Evolutionary conservation across 2,797 vertebrate species (phyloP), one percentile per base, ranked within the genome.

Genomic region (Lagocephalus sceleratus): DNA sequence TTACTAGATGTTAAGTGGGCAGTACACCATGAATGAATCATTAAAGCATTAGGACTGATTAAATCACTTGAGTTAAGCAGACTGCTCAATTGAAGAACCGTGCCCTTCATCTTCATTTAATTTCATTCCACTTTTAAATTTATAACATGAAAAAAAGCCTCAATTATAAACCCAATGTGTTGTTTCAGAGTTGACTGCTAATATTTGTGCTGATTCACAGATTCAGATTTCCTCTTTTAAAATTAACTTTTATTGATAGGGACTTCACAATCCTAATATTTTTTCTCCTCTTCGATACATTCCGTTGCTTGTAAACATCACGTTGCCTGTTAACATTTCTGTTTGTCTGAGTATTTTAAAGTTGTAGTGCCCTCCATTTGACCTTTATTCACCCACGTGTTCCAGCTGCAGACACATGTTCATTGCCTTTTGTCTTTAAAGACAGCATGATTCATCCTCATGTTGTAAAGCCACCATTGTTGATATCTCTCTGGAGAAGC

Each of bases 391-490:
- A 29, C 73, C 48, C 14, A 57, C 39, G 42, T 12, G 42, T 50
- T 60, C 21, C 23, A 47, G 15, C 51, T 57, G 17, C 45, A 56
- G 54, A 63, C 21, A 2, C 66, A 50, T 50, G 39, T 25, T 54
- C 26, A 2, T 20, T 45, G 22, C 35, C 58, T 64, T 64, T 45
- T 54, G 32, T 19, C 14, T 73, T n/a, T 55, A 60, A 50, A 60
- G 51, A 70, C 47, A 43, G 59, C 64, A 48, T 17, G 32, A 68
- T 77, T 53, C 20, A 62, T 49, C 51, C 65, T 50, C 55, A 60
- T 20, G 35, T 70, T 65, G 20, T 56, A 72, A 66, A 62, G 53
- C 50, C 48, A 17, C 58, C 42, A 51, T 72, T 70, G 87, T 82
- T 79, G 71, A 61, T 20, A 20, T 68, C 56, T 56, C 8, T 40